phyloP scores from a whole-genome alignment of 2,113 vertebrate genomes.

The Periophthalmodon schlosseri region DNA sequence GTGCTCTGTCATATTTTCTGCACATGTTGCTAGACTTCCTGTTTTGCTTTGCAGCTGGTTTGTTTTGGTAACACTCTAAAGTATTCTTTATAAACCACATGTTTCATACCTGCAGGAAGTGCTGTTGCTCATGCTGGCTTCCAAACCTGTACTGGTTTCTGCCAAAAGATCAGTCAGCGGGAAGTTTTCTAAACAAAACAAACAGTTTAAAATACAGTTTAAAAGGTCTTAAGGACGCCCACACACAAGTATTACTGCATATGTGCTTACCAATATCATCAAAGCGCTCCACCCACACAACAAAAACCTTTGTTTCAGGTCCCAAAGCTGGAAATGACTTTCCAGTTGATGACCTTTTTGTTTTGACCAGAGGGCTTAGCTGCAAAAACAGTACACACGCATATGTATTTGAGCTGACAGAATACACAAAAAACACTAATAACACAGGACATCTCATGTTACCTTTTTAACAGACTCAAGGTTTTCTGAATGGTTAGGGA shows the following conservation, averaged over 20 bases:
- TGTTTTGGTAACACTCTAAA: constrained; percentile 15
- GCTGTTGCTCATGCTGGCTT: constrained; percentile 89
- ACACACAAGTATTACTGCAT: background rate
- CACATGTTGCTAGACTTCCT: constrained; percentile 41
- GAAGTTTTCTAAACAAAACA: constrained; percentile 86
- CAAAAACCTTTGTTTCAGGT: constrained; percentile 94
- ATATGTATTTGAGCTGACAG: constrained; percentile 1
- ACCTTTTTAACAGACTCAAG: constrained; percentile 89
- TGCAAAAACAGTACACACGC: constrained; percentile 51
- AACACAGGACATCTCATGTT: constrained; percentile 7
- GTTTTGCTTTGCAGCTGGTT: constrained; percentile 24
- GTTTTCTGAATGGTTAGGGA: constrained; percentile 91
- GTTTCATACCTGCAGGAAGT: constrained; percentile 85
- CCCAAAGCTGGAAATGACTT: constrained; percentile 88
- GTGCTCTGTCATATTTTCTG: constrained; percentile 11
- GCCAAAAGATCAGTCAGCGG: constrained; percentile 90
- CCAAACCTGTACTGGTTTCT: constrained; percentile 93
- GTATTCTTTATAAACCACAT: background rate
- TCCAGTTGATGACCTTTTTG: constrained; percentile 86
- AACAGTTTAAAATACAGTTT: background rate
- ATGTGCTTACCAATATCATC: constrained; percentile 88
- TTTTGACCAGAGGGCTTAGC: constrained; percentile 88
- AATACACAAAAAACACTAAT: background rate
- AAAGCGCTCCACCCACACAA: constrained; percentile 95
- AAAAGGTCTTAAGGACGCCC: background rate